Evolutionary conservation across 2,797 vertebrate genomes (phyloP).

Genomic region (Liparis tanakae): DNA sequence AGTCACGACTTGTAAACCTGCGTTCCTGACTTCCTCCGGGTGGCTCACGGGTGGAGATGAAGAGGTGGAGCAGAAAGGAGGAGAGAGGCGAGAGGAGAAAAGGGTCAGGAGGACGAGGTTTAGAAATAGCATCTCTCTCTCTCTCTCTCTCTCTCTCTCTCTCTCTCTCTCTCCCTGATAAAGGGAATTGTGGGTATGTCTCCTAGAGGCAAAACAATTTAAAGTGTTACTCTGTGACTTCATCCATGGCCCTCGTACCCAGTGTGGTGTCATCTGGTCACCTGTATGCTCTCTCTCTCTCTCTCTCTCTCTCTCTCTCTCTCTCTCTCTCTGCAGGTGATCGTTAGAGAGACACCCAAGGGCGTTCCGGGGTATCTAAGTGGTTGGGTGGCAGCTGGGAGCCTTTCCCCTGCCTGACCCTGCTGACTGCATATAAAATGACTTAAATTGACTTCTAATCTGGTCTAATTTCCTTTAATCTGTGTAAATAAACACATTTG

Average conservation of each 20-base stretch:
- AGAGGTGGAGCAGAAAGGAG: slow-evolving; percentile 13
- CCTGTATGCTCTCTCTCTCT: no score
- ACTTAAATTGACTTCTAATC: no score
- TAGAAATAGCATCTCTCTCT: slow-evolving; percentile 61
- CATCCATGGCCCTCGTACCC: no score
- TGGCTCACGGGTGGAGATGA: slow-evolving; percentile 16
- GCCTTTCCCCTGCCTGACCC: neutral
- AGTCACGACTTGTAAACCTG: slow-evolving; percentile 13
- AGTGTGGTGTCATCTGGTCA: no score
- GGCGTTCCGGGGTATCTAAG: neutral
- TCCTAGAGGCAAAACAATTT: slow-evolving; percentile 2
- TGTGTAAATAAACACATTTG: neutral
- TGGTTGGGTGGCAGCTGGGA: neutral
- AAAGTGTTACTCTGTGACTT: no score
- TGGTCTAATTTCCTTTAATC: no score
- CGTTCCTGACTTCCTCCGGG: slow-evolving; percentile 47
- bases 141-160: slow-evolving; percentile 8
- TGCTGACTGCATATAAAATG: no score
- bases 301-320: no score
- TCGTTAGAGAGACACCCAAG: neutral
- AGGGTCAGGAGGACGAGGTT: neutral
- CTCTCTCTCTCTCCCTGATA: slow-evolving; percentile 22
- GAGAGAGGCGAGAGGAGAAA: slow-evolving; percentile 20
- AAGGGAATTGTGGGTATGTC: slow-evolving; percentile 54
- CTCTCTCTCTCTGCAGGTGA: no score